Conservation (phyloP, 2,797 vertebrate species). For the Eremophila alpestris region DNA sequence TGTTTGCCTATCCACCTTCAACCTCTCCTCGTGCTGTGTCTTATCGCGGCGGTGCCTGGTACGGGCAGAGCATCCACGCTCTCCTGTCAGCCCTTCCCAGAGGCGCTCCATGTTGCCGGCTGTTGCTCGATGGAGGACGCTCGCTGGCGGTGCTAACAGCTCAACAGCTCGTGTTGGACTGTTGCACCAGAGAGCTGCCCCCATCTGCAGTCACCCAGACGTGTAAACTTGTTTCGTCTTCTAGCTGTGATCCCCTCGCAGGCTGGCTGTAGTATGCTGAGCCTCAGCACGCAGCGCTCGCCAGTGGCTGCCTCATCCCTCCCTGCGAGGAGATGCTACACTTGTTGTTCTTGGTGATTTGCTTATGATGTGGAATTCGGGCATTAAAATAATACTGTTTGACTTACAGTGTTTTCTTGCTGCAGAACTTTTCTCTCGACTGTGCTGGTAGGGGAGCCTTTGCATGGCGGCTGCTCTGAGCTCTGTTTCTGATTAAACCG, state of each 20-base stretch:
- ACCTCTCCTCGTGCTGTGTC: background rate
- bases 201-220: background rate
- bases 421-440: constrained; percentile 35
- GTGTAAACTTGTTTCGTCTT: background rate
- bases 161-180: background rate
- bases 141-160: background rate
- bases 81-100: background rate
- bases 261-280: background rate
- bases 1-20: constrained; percentile 24
- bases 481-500: constrained; percentile 65
- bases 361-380: background rate
- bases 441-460: background rate
- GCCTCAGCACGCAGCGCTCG: background rate
- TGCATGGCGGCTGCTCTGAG: background rate
- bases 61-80: background rate
- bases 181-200: background rate
- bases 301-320: background rate
- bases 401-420: background rate
- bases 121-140: background rate
- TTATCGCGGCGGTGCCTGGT: constrained; percentile 34
- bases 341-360: constrained; percentile 5
- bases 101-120: background rate
- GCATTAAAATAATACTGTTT: background rate
- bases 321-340: background rate
- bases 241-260: background rate